phyloP scores from a whole-genome alignment of 1,140 invertebrate species.

The Manduca sexta region DNA sequence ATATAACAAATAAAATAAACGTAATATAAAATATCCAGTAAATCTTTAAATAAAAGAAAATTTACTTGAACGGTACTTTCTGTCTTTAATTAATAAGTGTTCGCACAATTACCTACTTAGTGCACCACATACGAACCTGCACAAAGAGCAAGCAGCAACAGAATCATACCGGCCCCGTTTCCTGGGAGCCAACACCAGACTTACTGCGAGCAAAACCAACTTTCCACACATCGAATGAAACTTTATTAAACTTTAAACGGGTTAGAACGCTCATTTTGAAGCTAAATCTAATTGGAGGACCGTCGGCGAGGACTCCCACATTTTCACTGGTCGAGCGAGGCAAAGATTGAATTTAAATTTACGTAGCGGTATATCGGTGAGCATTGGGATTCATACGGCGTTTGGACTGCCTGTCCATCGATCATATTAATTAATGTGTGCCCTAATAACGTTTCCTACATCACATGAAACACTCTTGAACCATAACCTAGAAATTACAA shows the following conservation, averaged over 20 bases:
- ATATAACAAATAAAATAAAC: not conserved
- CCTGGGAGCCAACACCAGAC: conserved; percentile 41
- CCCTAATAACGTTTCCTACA: conserved; percentile 14
- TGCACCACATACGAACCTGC: conserved; percentile 40
- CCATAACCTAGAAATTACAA: conserved; percentile 18
- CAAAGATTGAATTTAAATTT: conserved; percentile 65
- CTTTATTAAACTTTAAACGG: conserved; percentile 47
- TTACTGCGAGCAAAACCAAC: conserved; percentile 36
- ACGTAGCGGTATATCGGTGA: conserved; percentile 54
- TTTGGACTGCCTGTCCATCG: conserved; percentile 29
- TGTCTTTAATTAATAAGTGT: no score
- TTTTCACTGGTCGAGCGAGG: conserved; percentile 57
- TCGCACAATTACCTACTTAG: no score
- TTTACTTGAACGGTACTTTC: no score
- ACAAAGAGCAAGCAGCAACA: conserved; percentile 43
- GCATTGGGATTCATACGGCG: conserved; percentile 56
- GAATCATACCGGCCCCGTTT: conserved; percentile 50
- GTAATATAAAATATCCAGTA: no score
- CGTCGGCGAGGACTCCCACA: conserved; percentile 52
- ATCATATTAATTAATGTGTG: conserved; percentile 54
- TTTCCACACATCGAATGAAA: conserved; percentile 43
- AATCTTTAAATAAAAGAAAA: no score
- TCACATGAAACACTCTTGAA: not conserved
- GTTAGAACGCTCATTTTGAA: conserved; percentile 60
- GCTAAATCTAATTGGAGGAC: conserved; percentile 56